These are phyloP conservation scores for Cosmopolites sordidus DNA, from an alignment of 2,888 invertebrate species.

Conservation along the genomic window DNA sequence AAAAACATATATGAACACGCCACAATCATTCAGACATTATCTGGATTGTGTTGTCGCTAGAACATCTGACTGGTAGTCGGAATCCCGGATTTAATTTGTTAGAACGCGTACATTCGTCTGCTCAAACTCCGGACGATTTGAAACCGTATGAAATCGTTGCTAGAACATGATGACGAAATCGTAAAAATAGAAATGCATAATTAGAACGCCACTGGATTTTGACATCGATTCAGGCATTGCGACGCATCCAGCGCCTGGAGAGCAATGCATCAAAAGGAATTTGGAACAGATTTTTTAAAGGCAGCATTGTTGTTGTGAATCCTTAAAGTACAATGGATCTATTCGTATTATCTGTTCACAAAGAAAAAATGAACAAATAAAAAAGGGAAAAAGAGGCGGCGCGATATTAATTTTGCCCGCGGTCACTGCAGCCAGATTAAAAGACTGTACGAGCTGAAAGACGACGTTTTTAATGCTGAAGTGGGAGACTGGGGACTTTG, in stretches of 20 bases:
- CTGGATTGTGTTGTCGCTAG: no score
- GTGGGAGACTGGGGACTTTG: not conserved
- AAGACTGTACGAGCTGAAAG: not conserved
- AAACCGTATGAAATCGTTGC: no score
- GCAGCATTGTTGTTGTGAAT: not conserved
- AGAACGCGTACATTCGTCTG: no score
- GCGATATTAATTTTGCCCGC: not conserved
- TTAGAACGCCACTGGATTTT: no score
- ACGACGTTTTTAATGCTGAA: not conserved
- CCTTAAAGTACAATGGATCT: not conserved
- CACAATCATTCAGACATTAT: no score
- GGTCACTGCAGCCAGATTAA: slow-evolving; percentile 1
- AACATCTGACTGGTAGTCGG: no score
- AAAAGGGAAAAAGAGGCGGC: not conserved
- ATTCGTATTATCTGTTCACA: not conserved
- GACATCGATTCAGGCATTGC: not conserved
- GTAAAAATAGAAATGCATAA: no score
- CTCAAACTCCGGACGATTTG: no score
- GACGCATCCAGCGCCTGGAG: not conserved
- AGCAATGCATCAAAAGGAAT: not conserved
- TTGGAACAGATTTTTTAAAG: not conserved
- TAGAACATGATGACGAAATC: no score
- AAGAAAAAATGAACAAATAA: not conserved
- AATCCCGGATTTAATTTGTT: no score
- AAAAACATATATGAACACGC: no score